Conservation (phyloP, 2,797 vertebrate genomes). For the Lepus oiostolus region DNA sequence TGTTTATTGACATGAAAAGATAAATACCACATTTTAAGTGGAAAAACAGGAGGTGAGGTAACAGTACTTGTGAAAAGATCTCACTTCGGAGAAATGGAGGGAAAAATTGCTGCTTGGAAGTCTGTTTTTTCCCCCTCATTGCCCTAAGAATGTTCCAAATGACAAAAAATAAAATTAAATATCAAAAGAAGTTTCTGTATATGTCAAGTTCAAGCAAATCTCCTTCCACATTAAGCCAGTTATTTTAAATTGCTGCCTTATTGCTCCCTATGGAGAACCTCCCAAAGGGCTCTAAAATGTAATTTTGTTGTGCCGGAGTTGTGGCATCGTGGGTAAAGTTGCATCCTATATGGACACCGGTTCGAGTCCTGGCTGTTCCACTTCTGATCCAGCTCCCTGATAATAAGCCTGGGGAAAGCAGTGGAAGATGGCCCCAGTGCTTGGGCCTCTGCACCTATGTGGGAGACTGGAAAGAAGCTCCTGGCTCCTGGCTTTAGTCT, state of each 20-base stretch:
- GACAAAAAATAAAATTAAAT: slow-evolving; percentile 22
- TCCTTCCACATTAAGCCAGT: slow-evolving; percentile 14
- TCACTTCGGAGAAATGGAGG: slow-evolving; percentile 23
- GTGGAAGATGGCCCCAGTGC: no score
- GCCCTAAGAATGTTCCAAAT: slow-evolving; percentile 38
- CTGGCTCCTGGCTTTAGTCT: no score
- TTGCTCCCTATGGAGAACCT: not conserved
- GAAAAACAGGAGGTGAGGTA: slow-evolving; percentile 41
- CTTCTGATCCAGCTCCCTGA: no score
- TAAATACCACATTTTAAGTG: not conserved
- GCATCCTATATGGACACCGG: no score
- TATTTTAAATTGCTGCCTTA: slow-evolving; percentile 58
- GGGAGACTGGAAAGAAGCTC: no score
- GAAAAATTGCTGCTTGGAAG: not conserved
- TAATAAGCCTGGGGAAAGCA: no score
- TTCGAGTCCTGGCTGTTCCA: no score
- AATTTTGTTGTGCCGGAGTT: not conserved
- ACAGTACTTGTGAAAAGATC: not conserved
- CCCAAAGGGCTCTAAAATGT: slow-evolving; percentile 6
- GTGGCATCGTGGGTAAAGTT: no score
- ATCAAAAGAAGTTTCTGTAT: slow-evolving; percentile 24
- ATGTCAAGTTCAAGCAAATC: slow-evolving; percentile 62
- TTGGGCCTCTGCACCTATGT: no score
- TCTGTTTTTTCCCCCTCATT: not conserved
- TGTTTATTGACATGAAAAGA: not conserved